These are phyloP conservation scores for Rhinophrynus dorsalis DNA, from an alignment of 2,797 vertebrate species.

Conservation along the genomic window DNA sequence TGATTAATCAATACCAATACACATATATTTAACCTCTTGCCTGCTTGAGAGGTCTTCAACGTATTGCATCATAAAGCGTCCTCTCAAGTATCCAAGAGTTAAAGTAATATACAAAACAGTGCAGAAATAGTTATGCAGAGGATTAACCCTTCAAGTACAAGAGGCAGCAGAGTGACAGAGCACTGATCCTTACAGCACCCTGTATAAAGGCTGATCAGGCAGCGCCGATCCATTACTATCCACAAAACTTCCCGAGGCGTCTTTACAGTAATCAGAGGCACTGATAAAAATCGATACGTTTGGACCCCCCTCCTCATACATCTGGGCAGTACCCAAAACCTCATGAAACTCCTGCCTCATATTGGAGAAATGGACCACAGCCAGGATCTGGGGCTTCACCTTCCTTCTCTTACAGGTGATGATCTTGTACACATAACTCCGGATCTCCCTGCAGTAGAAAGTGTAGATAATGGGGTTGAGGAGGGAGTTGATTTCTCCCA, in stretches of 20 bases:
- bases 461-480: constrained; percentile 52
- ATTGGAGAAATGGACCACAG: constrained; percentile 15
- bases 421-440: constrained; percentile 38
- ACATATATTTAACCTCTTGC: too few relatives aligned
- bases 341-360: background rate
- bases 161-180: background rate
- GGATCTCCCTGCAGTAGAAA: constrained; percentile 49
- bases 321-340: background rate
- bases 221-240: background rate
- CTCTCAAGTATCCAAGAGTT: too few relatives aligned
- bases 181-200: background rate
- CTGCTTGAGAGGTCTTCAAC: too few relatives aligned
- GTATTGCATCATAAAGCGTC: too few relatives aligned
- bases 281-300: background rate
- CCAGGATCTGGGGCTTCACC: constrained; percentile 32
- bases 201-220: background rate
- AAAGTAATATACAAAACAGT: too few relatives aligned
- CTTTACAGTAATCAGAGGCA: constrained; percentile 11
- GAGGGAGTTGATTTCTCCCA: constrained; percentile 53
- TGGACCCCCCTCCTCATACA: background rate
- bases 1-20: too few relatives aligned
- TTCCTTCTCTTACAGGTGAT: constrained; percentile 35
- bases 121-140: background rate
- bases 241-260: background rate
- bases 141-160: background rate